phyloP scores from a whole-genome alignment of 37 sponge, comb jelly and placozoan genomes.

The Crambe crambe region DNA sequence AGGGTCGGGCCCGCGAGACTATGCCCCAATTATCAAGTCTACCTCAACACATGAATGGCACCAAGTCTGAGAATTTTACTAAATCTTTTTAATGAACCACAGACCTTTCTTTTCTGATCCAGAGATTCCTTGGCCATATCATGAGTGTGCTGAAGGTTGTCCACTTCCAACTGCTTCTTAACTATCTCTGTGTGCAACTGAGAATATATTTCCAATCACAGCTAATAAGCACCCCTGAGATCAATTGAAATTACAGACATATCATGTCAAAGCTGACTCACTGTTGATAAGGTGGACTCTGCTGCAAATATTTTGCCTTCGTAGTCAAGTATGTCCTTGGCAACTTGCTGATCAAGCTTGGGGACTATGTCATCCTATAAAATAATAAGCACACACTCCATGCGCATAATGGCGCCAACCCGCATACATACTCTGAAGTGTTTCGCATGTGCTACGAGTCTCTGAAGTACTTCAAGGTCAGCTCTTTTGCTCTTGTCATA shows the following conservation, averaged over 20 bases:
- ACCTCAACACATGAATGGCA: too few species aligned
- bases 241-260: too few species aligned
- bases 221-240: not conserved
- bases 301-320: not conserved
- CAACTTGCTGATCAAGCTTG: not conserved
- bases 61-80: too few species aligned
- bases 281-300: not conserved
- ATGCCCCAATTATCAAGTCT: too few species aligned
- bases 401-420: not conserved
- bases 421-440: conserved; percentile 22
- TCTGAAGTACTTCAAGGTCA: conserved; percentile 48
- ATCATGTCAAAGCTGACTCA: too few species aligned
- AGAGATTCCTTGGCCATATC: conserved; percentile 48
- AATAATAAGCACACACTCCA: not conserved
- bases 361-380: not conserved
- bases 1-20: too few species aligned
- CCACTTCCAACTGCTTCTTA: conserved; percentile 56
- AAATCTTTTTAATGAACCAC: too few species aligned
- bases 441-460: conserved; percentile 31
- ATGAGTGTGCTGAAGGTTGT: conserved; percentile 38
- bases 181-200: conserved; percentile 53
- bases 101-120: conserved; percentile 56
- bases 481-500: conserved; percentile 57
- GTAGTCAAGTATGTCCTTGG: not conserved
- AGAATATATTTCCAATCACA: not conserved